phyloP scores from a whole-genome alignment of 2,888 invertebrate genomes.

The Plagiodera versicolora region DNA sequence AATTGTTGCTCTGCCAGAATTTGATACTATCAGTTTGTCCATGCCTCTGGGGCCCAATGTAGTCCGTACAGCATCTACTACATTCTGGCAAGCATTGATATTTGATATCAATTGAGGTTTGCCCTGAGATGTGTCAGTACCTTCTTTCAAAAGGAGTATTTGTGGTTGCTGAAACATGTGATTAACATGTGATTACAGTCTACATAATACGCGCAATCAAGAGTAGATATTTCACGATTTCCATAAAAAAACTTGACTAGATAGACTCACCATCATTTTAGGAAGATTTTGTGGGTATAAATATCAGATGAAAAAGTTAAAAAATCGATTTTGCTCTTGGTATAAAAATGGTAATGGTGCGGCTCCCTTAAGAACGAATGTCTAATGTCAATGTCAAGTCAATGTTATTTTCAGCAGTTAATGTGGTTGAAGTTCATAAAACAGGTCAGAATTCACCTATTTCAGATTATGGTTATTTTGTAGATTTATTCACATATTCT shows the following conservation, averaged over 20 bases:
- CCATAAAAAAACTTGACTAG: background rate
- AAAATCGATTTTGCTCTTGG: no score
- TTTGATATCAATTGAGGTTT: slow-evolving; percentile 95
- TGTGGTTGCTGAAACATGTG: slow-evolving; percentile 81
- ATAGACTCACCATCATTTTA: slow-evolving; percentile 31
- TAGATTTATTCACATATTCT: no score
- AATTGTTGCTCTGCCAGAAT: slow-evolving; percentile 89
- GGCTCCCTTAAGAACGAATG: no score
- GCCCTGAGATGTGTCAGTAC: slow-evolving; percentile 95
- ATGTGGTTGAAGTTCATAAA: no score
- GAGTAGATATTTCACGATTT: background rate
- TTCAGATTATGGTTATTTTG: no score
- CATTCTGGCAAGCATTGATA: slow-evolving; percentile 94
- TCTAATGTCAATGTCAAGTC: no score
- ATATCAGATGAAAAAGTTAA: no score
- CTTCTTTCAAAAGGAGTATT: slow-evolving; percentile 95
- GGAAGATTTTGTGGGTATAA: no score
- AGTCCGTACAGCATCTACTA: slow-evolving; percentile 95
- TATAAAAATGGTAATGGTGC: no score
- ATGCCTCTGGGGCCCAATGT: slow-evolving; percentile 98
- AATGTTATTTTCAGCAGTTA: no score
- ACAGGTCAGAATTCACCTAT: no score
- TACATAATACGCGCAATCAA: background rate
- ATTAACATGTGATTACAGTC: background rate
- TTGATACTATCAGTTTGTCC: slow-evolving; percentile 97